Percentiles rank a stretch among this genome's conserved stretches.
These are phyloP conservation scores for Pocillopora damicornis DNA, from an alignment of 64 coral and sea anemone species.

Conservation along the genomic window DNA sequence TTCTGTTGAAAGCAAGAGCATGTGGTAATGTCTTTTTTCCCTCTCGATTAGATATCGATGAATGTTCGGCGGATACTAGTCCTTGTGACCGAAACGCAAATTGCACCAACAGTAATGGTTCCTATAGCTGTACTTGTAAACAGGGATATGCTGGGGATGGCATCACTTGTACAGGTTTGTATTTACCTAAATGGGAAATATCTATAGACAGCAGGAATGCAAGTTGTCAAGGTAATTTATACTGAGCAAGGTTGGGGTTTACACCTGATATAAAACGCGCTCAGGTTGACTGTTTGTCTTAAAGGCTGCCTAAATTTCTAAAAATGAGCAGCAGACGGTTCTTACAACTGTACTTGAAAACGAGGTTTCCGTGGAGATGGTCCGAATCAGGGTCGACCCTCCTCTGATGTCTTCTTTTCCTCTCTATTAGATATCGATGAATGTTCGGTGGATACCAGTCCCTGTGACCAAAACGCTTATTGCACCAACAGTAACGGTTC, in stretches of 20 bases:
- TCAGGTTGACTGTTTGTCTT: no score
- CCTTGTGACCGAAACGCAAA: conserved; percentile 19
- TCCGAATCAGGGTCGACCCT: neutral
- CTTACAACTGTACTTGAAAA: neutral
- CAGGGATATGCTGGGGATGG: neutral
- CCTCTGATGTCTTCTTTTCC: neutral
- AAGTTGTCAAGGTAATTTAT: neutral
- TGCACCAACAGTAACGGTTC: conserved; percentile 15
- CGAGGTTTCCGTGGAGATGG: neutral
- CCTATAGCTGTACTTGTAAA: conserved; percentile 11
- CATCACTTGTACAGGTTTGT: neutral
- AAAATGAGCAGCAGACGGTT: neutral
- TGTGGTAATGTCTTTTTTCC: no score
- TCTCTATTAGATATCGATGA: neutral
- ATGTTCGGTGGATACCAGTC: neutral
- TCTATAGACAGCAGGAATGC: neutral
- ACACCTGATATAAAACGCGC: no score
- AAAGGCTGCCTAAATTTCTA: neutral
- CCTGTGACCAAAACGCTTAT: neutral
- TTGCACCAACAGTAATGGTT: conserved; percentile 10
- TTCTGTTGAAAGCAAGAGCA: no score
- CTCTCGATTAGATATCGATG: conserved; percentile 8
- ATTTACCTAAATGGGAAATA: neutral
- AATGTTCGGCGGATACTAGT: neutral
- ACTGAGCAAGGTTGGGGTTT: neutral